These are phyloP conservation scores for Diloba caeruleocephala DNA, from an alignment of 2,888 invertebrate genomes.

Conservation along the genomic window DNA sequence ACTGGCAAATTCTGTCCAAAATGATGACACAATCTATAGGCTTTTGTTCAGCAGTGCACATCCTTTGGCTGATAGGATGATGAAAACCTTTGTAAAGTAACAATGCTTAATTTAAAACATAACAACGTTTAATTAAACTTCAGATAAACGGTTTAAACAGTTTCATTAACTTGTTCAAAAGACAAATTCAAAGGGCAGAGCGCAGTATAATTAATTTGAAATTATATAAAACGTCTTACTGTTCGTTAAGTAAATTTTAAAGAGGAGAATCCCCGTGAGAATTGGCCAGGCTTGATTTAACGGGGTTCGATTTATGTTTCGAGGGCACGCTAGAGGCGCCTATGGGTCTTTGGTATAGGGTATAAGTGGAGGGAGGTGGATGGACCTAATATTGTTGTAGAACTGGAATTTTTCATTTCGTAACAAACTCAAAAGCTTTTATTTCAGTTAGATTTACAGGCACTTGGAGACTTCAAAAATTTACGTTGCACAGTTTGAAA, in stretches of 20 bases:
- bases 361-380: conserved; percentile 15
- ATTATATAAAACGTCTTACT: conserved; percentile 63
- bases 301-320: conserved; percentile 79
- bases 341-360: conserved; percentile 37
- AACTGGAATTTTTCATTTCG: too few species aligned
- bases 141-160: conserved; percentile 22
- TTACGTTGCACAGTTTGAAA: too few species aligned
- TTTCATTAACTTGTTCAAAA: conserved; percentile 29
- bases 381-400: background rate
- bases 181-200: conserved; percentile 27
- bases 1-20: too few species aligned
- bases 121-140: conserved; percentile 18
- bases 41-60: too few species aligned
- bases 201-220: conserved; percentile 44
- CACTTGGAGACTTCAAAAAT: too few species aligned
- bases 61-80: too few species aligned
- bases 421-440: too few species aligned
- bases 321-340: conserved; percentile 70
- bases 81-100: too few species aligned
- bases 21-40: too few species aligned
- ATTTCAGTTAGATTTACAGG: too few species aligned
- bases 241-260: conserved; percentile 76
- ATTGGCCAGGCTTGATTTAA: conserved; percentile 76
- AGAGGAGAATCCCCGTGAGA: conserved; percentile 75
- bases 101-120: too few species aligned